Evolutionary conservation across 2,888 invertebrate species (phyloP).

Genomic region (Cataglyphis cursor): DNA sequence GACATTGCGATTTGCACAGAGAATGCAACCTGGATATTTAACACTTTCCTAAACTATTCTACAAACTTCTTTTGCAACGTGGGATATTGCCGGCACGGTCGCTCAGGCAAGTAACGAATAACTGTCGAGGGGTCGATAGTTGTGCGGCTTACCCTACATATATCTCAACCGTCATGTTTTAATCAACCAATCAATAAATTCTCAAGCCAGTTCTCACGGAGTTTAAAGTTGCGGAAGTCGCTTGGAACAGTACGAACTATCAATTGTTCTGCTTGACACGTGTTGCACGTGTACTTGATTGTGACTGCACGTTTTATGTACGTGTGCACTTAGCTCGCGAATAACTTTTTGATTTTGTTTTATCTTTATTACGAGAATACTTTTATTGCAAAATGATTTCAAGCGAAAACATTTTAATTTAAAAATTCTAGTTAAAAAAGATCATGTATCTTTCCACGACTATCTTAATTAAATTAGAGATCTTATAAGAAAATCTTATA

Average conservation of each 20-base stretch:
- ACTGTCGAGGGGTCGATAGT: constrained; percentile 68
- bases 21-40: constrained; percentile 22
- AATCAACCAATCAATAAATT: constrained; percentile 76
- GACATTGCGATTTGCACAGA: not conserved
- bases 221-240: constrained; percentile 73
- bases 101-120: constrained; percentile 42
- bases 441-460: not conserved
- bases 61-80: constrained; percentile 40
- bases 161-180: constrained; percentile 74
- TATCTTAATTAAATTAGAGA: constrained; percentile 3
- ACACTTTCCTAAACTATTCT: not conserved
- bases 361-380: not conserved
- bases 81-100: constrained; percentile 10
- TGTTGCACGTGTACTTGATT: constrained; percentile 40
- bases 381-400: not conserved
- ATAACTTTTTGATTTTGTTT: not conserved
- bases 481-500: not conserved
- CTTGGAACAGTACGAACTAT: constrained; percentile 62
- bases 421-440: not conserved
- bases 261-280: constrained; percentile 60
- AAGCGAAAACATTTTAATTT: not conserved
- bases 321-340: not conserved
- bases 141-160: constrained; percentile 71
- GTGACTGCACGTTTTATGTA: constrained; percentile 8
- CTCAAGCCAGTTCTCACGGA: constrained; percentile 68